Base-by-base conservation (phyloP, 2,797 vertebrate species). In the Pyrocephalus nanus region DNA sequence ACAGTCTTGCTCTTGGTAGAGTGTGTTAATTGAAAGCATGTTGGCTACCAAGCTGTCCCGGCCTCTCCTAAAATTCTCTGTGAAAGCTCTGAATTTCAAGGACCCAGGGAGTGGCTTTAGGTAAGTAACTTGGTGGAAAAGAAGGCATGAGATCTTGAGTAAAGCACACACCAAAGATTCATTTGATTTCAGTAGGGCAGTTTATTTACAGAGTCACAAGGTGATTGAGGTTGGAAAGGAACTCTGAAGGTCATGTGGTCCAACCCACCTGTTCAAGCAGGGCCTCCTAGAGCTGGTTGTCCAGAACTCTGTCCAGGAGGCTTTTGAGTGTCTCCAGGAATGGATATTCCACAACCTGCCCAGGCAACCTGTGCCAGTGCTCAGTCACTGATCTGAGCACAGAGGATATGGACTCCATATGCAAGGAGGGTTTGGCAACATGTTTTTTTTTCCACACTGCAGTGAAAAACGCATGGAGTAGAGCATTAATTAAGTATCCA, bases 31-130 rank as follows among this genome's bases (percentile, higher is more conserved):
- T 81, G 69, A 82, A 48, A 92, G 17, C 12, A 96, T 98, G 97
- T 88, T 98, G 90, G 92, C 97, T 3, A 88, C 95, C n/a, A 95
- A 94, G 70, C 65, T 98, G 55, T 96, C 94, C 88, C 96, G 97
- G 64, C 94, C 95, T 53, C 92, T 98, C 45, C 94, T 95, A 36
- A 96, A 21, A 48, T 89, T 97, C 53, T 87, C 93, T 12, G 55
- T 94, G 54, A 98, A 88, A 91, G 47, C 86, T 30, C 76, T 94
- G 22, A 93, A 86, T 69, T 60, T 96, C 93, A 95, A 55, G 84
- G 72, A 95, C 9, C 58, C 83, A 47, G 72, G 91, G n/a, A 90
- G 77, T 40, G 70, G 83, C 66, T 60, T 79, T n/a, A 96, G 96
- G 98, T 98, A 93, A 97, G 97, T 73, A 67, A 38, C 8, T 11